Base-by-base conservation (phyloP, 2,888 invertebrate species). In the Monoplex corrugatus region DNA sequence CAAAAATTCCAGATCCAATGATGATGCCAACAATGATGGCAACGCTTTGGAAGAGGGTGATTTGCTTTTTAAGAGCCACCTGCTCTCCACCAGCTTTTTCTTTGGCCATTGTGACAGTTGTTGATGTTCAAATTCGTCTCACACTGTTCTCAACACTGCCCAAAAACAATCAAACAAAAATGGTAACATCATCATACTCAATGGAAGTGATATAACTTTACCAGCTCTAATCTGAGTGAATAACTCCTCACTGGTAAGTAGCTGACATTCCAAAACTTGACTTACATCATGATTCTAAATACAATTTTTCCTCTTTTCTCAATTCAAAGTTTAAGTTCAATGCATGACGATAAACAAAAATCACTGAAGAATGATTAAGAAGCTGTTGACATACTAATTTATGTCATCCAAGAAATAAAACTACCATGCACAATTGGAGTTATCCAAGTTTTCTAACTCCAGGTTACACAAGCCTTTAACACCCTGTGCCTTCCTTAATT, bases 1-100 rank as follows among this genome's bases (percentile, higher is more conserved):
- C 98, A 96, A 99, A 99, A 93, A 99, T 99, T 13, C 99, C 99
- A 2, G 99, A 98, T 0, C 99, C 99, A 86, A 99, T 97, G 92
- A 99, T 98, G 89, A 98, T 98, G 80, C 99, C 99, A 45, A 99
- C 98, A 94, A 99, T 99, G 91, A 99, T 98, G 44, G 98, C 98
- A 16, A 98, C 98, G 44, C 98, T 98, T 95, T 98, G 98, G 92
- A 98, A 95, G 75, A 99, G 96, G n/a, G 98, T 98, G 90, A 99
- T 97, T 96, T 98, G 98, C 95, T 98, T 98, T 96, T 98, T 98
- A 95, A 99, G 96, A 94, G 98, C 92, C n/a, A 95, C 92, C 89
- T 93, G 92, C 10, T 92, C 93, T 35, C 28, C 44, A 68, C 35
- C n/a, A 2, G 32, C 57, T 80, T 35, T 86, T 57, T 44, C 86